phyloP scores from a whole-genome alignment of 2,888 invertebrate genomes.

The Rhynchonema sp. region DNA sequence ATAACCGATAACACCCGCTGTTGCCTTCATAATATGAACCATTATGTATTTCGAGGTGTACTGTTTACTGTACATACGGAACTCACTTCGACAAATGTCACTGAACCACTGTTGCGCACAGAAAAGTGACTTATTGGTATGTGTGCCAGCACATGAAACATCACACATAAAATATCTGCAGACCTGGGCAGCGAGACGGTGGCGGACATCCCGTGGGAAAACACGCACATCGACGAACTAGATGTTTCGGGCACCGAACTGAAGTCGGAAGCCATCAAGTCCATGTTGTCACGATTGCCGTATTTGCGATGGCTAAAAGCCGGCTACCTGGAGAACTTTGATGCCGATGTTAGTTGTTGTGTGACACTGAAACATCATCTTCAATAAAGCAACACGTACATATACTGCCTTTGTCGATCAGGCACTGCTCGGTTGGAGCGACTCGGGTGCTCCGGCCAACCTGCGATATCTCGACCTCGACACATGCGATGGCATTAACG shows the following conservation, averaged over 20 bases:
- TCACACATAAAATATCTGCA: no score
- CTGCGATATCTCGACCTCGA: conserved; percentile 75
- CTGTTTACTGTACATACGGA: no score
- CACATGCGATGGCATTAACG: conserved; percentile 79
- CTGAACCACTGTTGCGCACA: no score
- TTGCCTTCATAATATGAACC: no score
- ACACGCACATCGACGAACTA: conserved; percentile 66
- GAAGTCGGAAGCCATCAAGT: conserved; percentile 72
- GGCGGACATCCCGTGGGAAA: conserved; percentile 94
- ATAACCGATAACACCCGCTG: no score
- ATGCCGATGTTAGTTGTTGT: conserved; percentile 49
- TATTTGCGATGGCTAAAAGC: conserved; percentile 71
- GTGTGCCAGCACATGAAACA: no score
- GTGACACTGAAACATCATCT: no score
- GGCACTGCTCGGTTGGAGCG: conserved; percentile 72
- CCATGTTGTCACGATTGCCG: conserved; percentile 69
- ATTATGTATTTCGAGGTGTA: no score
- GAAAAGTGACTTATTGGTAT: no score
- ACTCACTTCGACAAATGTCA: no score
- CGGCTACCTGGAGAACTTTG: conserved; percentile 91
- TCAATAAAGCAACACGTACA: no score
- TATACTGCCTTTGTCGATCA: no score
- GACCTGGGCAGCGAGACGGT: conserved; percentile 75
- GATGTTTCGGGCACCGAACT: conserved; percentile 93
- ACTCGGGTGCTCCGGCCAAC: conserved; percentile 52